Base-by-base conservation (phyloP, 64 coral and sea anemone species). In the Dendronephthya gigantea region DNA sequence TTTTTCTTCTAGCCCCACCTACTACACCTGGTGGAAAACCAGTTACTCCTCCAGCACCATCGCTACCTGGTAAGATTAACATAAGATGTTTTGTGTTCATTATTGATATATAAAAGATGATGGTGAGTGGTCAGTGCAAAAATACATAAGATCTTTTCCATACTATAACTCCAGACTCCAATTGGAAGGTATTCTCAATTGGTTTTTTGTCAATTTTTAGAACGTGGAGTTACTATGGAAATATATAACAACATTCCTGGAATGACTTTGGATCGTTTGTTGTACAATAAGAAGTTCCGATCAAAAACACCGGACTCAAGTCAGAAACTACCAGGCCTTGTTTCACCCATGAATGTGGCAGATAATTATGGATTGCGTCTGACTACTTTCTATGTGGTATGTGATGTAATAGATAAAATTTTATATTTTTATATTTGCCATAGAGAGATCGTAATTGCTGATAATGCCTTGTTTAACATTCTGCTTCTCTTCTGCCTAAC, bases 361-460 rank as follows among this genome's bases (percentile, higher is more conserved):
- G 72, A 79, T 39, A 79, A 79, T 29, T 79, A 79, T 79, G 72
- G 72, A 79, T 15, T 39, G 16, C 72, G 72, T 12, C 10, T 79
- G 32, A 36, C 30, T 17, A 79, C 72, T 17, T 79, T 35, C 32
- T 79, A 79, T 39, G 30, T 79, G n/a, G 72, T 79, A 1, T 36
- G 36, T 39, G n/a, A n/a, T n/a, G n/a, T n/a, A n/a, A n/a, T n/a
- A n/a, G n/a, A n/a, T n/a, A n/a, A n/a, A n/a, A n/a, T n/a, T n/a
- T n/a, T n/a, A n/a, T n/a, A n/a, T n/a, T n/a, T n/a, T n/a, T n/a
- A n/a, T n/a, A n/a, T n/a, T n/a, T n/a, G n/a, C n/a, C n/a, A n/a
- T n/a, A n/a, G n/a, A n/a, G n/a, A n/a, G n/a, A n/a, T n/a, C n/a
- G n/a, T n/a, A n/a, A n/a, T n/a, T n/a, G n/a, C n/a, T n/a, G n/a